phyloP scores from a whole-genome alignment of 2,113 vertebrate species.

The Hassar affinis region DNA sequence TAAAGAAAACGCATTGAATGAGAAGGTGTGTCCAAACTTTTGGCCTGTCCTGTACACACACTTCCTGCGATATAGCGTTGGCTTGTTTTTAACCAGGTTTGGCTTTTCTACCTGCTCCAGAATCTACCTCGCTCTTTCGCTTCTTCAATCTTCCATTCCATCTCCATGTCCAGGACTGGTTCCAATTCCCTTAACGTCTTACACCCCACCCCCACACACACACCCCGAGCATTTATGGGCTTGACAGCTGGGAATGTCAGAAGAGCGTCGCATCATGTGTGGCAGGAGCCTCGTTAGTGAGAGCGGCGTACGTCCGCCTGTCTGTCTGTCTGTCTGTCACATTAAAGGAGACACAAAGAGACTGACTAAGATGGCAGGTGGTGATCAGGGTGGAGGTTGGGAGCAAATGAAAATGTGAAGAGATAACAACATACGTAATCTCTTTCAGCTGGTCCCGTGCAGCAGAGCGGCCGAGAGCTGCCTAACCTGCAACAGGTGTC shows the following conservation, averaged over 20 bases:
- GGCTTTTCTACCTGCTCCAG: slow-evolving; percentile 14
- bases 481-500: not conserved
- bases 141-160: not conserved
- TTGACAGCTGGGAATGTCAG: slow-evolving; percentile 33
- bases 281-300: slow-evolving; percentile 16
- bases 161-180: not conserved
- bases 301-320: not conserved
- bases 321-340: slow-evolving; percentile 34
- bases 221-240: not conserved
- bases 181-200: slow-evolving; percentile 13
- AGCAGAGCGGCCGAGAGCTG: not conserved
- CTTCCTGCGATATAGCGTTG: not conserved
- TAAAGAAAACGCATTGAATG: too few species aligned
- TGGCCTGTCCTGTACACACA: too few species aligned
- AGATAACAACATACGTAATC: too few species aligned
- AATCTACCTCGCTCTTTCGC: not conserved
- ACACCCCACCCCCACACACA: too few species aligned
- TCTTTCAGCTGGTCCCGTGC: slow-evolving; percentile 53
- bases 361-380: not conserved
- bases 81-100: slow-evolving; percentile 20
- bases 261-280: slow-evolving; percentile 13
- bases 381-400: slow-evolving; percentile 45
- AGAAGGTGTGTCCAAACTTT: too few species aligned
- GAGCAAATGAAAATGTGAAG: slow-evolving; percentile 28
- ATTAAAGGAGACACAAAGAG: slow-evolving; percentile 24